These are phyloP conservation scores for Spisula subtruncata DNA, from an alignment of 2,888 invertebrate genomes.

Conservation along the genomic window DNA sequence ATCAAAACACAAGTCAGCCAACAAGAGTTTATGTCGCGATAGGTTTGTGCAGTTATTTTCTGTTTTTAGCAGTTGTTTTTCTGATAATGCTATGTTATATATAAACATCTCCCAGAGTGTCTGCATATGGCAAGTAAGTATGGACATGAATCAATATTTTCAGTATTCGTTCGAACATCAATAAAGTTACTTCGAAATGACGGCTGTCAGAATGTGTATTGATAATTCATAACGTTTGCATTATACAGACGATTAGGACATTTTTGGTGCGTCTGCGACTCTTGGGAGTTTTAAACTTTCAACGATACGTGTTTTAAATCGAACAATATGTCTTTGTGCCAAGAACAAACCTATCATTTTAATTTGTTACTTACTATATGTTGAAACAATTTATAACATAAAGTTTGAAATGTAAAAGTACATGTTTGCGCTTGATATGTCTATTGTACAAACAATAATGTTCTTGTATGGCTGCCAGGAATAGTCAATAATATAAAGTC, in stretches of 20 bases:
- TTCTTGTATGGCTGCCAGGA: no score
- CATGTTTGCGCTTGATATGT: no score
- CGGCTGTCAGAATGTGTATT: neutral
- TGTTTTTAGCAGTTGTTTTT: neutral
- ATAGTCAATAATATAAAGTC: no score
- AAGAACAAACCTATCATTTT: neutral
- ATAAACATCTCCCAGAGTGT: neutral
- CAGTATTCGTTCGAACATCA: neutral
- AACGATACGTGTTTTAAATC: neutral
- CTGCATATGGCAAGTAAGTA: neutral
- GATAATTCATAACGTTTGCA: conserved; percentile 1
- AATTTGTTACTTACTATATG: neutral
- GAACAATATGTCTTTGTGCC: neutral
- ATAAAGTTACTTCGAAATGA: neutral
- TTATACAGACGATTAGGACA: neutral
- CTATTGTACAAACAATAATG: no score
- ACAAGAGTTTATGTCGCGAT: neutral
- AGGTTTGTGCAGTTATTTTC: neutral
- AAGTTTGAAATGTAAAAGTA: no score
- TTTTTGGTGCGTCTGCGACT: neutral
- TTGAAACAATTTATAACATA: neutral
- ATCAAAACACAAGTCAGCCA: neutral
- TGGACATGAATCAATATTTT: neutral
- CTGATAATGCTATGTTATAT: neutral
- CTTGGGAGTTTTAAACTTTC: conserved; percentile 7